Evolutionary conservation across 2,113 vertebrate species (phyloP).

Genomic region (Lepidothrix coronata): DNA sequence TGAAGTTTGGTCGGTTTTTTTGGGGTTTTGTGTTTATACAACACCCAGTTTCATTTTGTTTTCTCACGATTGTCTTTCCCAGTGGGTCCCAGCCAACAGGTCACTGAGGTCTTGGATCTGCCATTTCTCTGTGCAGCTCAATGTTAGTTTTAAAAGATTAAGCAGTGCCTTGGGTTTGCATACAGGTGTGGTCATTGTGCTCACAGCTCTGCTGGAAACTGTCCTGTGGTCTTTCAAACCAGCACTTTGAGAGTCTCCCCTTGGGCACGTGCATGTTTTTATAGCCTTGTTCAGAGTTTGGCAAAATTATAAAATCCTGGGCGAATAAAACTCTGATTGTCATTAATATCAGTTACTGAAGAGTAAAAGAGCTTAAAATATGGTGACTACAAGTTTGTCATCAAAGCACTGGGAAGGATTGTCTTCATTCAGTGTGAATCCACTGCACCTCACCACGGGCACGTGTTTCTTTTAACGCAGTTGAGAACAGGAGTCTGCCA

Average conservation of each 20-base stretch:
- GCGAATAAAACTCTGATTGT: neutral
- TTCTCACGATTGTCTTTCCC: neutral
- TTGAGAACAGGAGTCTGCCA: neutral
- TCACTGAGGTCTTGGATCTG: neutral
- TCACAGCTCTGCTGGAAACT: neutral
- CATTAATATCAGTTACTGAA: neutral
- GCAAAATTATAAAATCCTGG: neutral
- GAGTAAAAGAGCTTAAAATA: neutral
- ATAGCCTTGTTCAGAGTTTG: neutral
- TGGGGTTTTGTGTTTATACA: neutral
- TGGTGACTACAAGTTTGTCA: neutral
- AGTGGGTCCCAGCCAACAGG: neutral
- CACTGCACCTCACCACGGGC: fast-evolving
- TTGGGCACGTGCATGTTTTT: neutral
- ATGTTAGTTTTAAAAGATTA: neutral
- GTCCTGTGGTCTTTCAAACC: neutral
- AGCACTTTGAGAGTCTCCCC: neutral
- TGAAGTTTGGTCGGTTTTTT: neutral
- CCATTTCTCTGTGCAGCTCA: neutral
- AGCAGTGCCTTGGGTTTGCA: neutral
- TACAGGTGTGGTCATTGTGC: neutral
- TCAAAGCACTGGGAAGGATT: neutral
- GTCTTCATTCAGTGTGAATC: fast-evolving
- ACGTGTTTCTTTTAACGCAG: fast-evolving
- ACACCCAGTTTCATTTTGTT: neutral